These are phyloP conservation scores for Toxostoma redivivum DNA, from an alignment of 2,113 vertebrate species.

Conservation along the genomic window DNA sequence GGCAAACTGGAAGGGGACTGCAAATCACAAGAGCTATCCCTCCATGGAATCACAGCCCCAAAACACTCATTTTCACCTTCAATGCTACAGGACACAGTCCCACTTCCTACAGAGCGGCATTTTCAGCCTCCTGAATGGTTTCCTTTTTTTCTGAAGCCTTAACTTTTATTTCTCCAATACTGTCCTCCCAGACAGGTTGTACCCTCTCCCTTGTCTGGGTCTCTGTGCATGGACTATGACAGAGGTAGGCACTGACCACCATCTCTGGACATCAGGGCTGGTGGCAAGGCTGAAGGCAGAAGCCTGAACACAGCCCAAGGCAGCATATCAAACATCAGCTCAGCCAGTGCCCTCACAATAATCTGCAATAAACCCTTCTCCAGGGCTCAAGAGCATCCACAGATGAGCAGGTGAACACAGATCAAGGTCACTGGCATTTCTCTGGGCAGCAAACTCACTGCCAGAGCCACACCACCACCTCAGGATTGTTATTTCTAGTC, in stretches of 20 bases:
- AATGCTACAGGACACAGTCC: neutral
- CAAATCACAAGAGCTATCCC: neutral
- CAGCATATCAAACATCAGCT: neutral
- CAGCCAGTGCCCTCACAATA: neutral
- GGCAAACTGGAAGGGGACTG: neutral
- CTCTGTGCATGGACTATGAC: neutral
- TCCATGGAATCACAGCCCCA: neutral
- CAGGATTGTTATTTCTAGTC: neutral
- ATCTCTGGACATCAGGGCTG: neutral
- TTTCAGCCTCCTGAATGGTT: neutral
- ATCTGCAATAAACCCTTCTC: neutral
- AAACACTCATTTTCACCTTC: neutral
- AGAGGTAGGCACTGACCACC: neutral
- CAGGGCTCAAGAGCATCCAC: neutral
- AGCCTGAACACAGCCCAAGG: neutral
- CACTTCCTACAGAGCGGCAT: accelerated
- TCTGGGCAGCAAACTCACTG: neutral
- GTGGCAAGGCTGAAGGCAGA: neutral
- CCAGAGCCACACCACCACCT: neutral
- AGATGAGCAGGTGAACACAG: neutral
- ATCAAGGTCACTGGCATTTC: neutral
- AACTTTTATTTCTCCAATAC: neutral
- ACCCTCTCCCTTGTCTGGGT: neutral
- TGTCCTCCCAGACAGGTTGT: neutral
- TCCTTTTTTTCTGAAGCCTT: neutral